Evolutionary conservation across 2,113 vertebrate genomes (phyloP).

Genomic region (Gulo gulo): DNA sequence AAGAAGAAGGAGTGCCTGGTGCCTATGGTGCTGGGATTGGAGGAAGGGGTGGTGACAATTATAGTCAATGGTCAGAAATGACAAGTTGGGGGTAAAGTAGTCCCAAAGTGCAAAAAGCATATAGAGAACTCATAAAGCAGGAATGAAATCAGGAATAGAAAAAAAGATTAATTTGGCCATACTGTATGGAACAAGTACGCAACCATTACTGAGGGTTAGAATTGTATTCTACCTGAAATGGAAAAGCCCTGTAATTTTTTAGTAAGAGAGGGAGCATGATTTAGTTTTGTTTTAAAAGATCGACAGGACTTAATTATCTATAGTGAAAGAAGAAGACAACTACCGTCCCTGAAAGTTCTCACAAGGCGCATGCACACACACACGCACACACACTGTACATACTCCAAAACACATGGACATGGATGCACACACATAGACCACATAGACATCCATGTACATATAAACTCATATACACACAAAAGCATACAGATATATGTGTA

Average conservation of each 20-base stretch:
- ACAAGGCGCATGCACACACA: background rate
- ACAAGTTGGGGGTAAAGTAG: background rate
- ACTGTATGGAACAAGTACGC: background rate
- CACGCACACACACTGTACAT: background rate
- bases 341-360: background rate
- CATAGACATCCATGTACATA: background rate
- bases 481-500: background rate
- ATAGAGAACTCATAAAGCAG: background rate
- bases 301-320: background rate
- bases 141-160: background rate
- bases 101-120: background rate
- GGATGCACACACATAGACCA: background rate
- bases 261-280: background rate
- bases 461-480: background rate
- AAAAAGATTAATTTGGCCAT: background rate
- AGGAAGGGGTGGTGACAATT: background rate
- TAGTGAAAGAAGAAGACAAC: background rate
- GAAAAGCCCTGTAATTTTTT: background rate
- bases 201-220: background rate
- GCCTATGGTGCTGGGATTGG: background rate
- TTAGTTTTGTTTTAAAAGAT: conserved; percentile 10
- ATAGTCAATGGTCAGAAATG: background rate
- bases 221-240: conserved; percentile 3
- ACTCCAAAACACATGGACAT: background rate
- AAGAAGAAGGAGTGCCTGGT: background rate